Evolutionary conservation across 1,140 invertebrate species (phyloP), one percentile per base, ranked within the genome.

Genomic region (Meloidogyne chitwoodi): DNA sequence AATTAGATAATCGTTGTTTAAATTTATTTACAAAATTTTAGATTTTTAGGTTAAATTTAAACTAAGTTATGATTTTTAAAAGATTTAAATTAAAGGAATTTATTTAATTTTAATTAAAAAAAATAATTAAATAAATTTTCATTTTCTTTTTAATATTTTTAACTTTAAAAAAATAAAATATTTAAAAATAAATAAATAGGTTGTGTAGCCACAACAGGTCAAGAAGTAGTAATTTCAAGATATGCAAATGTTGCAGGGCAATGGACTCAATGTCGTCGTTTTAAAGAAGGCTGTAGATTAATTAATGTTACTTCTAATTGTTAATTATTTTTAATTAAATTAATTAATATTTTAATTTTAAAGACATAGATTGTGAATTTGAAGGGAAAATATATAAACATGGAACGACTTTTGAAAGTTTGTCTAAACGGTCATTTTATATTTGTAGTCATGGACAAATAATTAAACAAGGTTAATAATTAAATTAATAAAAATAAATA

Each of bases 231-330:
- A 14, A 67, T 83, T 22, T 62, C 75, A 14, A 29, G 61, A 11
- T 81, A 83, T 72, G 66, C 77, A 26, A 78, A 83, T 34, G 71
- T 81, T 38, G 64, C 38, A n/a, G 73, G 78, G 26, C 80, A 81
- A 41, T 81, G 80, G 80, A 83, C 78, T 19, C 80, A 81, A 68
- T 81, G 80, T 62, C 78, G 80, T 0, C 56, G 72, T n/a, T 79
- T 69, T 63, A 41, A 48, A 24, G 80, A 81, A 68, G 81, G 78
- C 11, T 81, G 80, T 75, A 41, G 82, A n/a, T 61, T 81, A 48
- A 81, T 81, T 19, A 81, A 81, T 68, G 80, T 81, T 19, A 80
- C 81, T 24, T 64, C 62, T 27, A 79, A 81, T 68, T 81, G 80
- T 81, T 41, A 41, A 77, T 31, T n/a, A n/a, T n/a, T n/a, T n/a